Conservation (phyloP, 2,888 invertebrate genomes). For the Tetropium fuscum region DNA sequence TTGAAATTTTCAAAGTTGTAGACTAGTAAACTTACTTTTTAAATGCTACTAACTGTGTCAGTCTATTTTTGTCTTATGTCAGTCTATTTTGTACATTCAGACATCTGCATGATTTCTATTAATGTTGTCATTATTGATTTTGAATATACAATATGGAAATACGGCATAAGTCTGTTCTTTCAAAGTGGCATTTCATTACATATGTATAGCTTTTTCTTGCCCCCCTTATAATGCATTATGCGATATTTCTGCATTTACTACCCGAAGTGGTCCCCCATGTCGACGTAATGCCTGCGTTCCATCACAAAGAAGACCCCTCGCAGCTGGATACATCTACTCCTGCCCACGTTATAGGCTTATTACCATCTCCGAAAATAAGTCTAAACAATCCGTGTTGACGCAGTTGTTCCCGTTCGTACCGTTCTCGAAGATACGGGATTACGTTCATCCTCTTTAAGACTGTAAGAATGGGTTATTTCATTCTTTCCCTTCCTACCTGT, state of each 20-base stretch:
- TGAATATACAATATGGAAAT: no score
- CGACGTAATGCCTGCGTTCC: slow-evolving; percentile 57
- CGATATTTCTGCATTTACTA: slow-evolving; percentile 19
- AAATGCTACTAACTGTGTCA: no score
- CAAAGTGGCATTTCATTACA: slow-evolving; percentile 5
- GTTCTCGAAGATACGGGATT: slow-evolving; percentile 42
- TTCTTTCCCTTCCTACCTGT: slow-evolving; percentile 40
- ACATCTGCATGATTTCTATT: no score
- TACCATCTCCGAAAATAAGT: slow-evolving; percentile 54
- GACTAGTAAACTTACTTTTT: no score
- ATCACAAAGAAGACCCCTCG: slow-evolving; percentile 51
- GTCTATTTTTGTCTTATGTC: no score
- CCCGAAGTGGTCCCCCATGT: slow-evolving; percentile 48
- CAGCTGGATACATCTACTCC: slow-evolving; percentile 44
- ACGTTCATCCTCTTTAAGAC: slow-evolving; percentile 46
- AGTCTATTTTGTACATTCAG: no score
- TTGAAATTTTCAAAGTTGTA: no score
- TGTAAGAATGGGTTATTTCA: slow-evolving; percentile 36
- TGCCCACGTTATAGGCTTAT: slow-evolving; percentile 47
- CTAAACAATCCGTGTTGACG: slow-evolving; percentile 60
- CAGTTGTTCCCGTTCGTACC: slow-evolving; percentile 54
- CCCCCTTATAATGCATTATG: slow-evolving; percentile 7
- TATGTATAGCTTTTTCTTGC: slow-evolving; percentile 3
- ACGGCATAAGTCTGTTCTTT: no score
- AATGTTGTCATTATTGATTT: no score